phyloP scores from a whole-genome alignment of 2,888 invertebrate genomes.

The Tetheella fluctuosa region DNA sequence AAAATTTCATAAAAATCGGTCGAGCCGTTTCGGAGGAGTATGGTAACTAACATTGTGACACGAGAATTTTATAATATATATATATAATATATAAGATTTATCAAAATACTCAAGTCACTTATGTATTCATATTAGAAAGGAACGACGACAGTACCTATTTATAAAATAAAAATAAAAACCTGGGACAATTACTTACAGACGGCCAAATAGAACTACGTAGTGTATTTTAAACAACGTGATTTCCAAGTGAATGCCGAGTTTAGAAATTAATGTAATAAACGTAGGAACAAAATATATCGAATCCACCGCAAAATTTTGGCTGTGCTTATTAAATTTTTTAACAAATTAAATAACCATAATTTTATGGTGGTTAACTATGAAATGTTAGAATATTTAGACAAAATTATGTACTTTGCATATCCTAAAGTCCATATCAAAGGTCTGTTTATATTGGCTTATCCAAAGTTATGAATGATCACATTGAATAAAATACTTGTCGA shows the following conservation, averaged over 20 bases:
- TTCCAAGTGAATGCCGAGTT: conserved; percentile 41
- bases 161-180: too few relatives aligned
- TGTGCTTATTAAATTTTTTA: conserved; percentile 72
- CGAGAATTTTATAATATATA: too few relatives aligned
- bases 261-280: conserved; percentile 21
- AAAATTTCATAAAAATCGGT: too few relatives aligned
- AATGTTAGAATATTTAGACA: conserved; percentile 29
- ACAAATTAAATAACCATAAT: conserved; percentile 43
- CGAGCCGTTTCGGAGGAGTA: too few relatives aligned
- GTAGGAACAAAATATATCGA: conserved; percentile 62
- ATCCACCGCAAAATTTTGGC: conserved; percentile 78
- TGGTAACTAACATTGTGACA: too few relatives aligned
- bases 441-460: conserved; percentile 19
- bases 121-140: too few relatives aligned
- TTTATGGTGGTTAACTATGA: conserved; percentile 54
- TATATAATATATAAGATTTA: too few relatives aligned
- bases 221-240: conserved; percentile 12
- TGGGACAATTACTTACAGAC: too few relatives aligned
- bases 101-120: too few relatives aligned
- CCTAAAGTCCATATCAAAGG: conserved; percentile 52
- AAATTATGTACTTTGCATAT: conserved; percentile 51
- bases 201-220: not conserved
- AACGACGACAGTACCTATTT: too few relatives aligned
- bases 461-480: not conserved
- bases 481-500: not conserved